Evolutionary conservation across 2,888 invertebrate species (phyloP), one percentile per base, ranked within the genome.

Genomic region (Tetragonula carbonaria): DNA sequence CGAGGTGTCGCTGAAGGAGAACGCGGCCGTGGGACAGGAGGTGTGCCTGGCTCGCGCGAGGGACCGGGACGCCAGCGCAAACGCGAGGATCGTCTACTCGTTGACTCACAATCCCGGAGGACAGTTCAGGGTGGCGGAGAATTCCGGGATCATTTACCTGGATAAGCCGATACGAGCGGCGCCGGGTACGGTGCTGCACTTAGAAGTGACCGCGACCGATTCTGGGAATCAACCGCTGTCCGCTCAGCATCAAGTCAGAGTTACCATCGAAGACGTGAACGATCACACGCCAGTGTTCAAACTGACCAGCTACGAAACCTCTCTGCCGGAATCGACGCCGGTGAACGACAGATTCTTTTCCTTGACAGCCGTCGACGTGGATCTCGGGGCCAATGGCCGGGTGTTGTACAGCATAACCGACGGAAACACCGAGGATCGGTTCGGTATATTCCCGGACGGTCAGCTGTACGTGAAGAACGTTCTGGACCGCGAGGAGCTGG

Each of bases 361-460:
- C 28, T 96, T 99, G 59, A 96, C 97, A 23, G 99, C 99, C 5
- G 97, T 97, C 13, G 99, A 99, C 93, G 96, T 97, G 21, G 99
- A 99, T 95, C 95, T 98, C 66, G 98, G 97, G 0, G 94, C 95
- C 1, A 99, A 98, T 94, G 97, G 98, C 0, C 95, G 96, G 85
- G 96, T 98, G 75, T 96, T 97, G 0, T 98, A 98, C 94, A 96
- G 96, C 68, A 98, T 99, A 73, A 96, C 96, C 0, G 97, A 98
- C 93, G 99, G 99, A 2, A 98, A 99, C 93, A 95, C 95, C 11
- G 98, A 98, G 91, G 96, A 96, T 67, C 97, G 97, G 93, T 99
- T 99, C 95, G 99, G 98, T 0, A 97, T 99, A 63, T 99, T 99
- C 93, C 99, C 99, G 0, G 98, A 99, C 95, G 99, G 99, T 1